Evolutionary conservation across 2,888 invertebrate species (phyloP), one percentile per base, ranked within the genome.

Genomic region (Ichneumoninae sp.): DNA sequence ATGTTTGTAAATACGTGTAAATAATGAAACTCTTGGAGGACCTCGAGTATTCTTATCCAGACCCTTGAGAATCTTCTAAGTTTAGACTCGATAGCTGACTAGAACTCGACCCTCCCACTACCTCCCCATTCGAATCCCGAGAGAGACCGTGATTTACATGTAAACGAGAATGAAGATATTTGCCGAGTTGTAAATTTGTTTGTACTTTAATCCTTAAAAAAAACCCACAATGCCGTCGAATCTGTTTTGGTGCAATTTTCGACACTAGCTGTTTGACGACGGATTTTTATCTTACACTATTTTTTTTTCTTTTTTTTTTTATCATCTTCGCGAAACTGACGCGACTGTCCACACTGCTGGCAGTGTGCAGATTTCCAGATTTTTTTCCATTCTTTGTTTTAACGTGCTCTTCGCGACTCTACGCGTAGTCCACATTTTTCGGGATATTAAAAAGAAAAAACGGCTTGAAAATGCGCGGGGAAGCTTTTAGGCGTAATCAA

Each of bases 1-100:
- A 88, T 86, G 88, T 91, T 90, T 93, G 92, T 93, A 93, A 79
- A 93, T 93, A 93, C 82, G 84, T 93, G 93, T 93, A 93, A 91
- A 93, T 93, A 93, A 85, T 89, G 86, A 88, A 86, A 89, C 72
- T 76, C 80, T 57, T 68, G 80, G 72, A 66, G 50, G 44, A 65
- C 54, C 47, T 72, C 72, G 77, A 65, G 60, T 26, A 62, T 68
- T 72, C 52, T 54, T 57, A 52, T 52, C 52, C 70, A 70, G 22
- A 44, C n/a, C n/a, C 75, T 19, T 71, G 40, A 57, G 54, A 70
- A 75, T 65, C 70, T 66, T 57, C 57, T 78, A 78, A 70, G 70
- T 75, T 72, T 69, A 74, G 76, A 70, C 57, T 76, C 83, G 10
- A 57, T 57, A 57, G 57, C 13, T 26, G 57, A 57, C 57, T 57